Conservation (phyloP, 1,140 invertebrate species). For the Apis cerana region DNA sequence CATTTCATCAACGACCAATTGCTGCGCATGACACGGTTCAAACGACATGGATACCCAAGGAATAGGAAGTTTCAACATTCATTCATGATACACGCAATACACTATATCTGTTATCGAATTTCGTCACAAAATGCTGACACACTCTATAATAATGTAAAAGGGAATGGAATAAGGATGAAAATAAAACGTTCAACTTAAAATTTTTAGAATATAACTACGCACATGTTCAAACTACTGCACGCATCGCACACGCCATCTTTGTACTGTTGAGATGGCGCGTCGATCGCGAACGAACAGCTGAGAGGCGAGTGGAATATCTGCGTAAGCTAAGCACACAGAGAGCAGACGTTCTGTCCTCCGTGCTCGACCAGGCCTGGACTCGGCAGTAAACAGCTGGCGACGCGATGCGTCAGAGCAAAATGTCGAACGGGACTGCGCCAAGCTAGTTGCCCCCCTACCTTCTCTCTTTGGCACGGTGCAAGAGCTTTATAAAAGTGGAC, state of each 20-base stretch:
- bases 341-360: constrained; percentile 64
- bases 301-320: constrained; percentile 50
- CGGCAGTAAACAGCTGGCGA: constrained; percentile 78
- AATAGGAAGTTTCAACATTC: neutral
- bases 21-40: neutral
- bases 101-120: neutral
- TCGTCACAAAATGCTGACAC: too few species aligned
- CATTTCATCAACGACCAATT: neutral
- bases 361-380: constrained; percentile 44
- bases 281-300: constrained; percentile 37
- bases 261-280: constrained; percentile 4
- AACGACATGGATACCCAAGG: neutral
- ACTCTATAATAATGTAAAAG: too few species aligned
- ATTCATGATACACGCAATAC: neutral
- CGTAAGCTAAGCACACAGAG: neutral
- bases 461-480: constrained; percentile 29
- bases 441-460: constrained; percentile 63
- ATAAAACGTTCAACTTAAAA: neutral
- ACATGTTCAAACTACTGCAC: constrained; percentile 6
- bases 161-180: too few species aligned
- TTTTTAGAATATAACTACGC: too few species aligned
- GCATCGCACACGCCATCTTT: constrained; percentile 28
- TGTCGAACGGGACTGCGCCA: constrained; percentile 63
- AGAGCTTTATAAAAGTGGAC: constrained; percentile 36
- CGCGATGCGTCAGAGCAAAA: constrained; percentile 72